Evolutionary conservation across 23 tunicate genomes (phyloP), one percentile per base, ranked within the genome.

Genomic region (Ciona savignyi): DNA sequence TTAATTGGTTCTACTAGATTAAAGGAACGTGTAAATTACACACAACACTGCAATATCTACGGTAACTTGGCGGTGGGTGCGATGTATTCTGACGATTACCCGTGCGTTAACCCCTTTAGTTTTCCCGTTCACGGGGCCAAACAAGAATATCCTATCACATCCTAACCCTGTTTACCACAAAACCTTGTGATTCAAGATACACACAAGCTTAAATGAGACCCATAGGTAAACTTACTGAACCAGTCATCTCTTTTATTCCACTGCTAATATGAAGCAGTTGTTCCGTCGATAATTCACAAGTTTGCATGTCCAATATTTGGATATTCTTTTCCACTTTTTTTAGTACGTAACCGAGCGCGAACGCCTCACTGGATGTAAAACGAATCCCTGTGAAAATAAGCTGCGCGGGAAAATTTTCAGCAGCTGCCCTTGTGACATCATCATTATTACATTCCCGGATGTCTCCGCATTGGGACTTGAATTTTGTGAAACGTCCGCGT

Each of bases 331-430:
- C 15, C 11, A 42, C 56, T 42, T 42, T 42, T 15, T 42, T 42
- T 42, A 42, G 15, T 9, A 42, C 56, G 56, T 42, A 42, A 9
- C 56, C 56, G 11, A 42, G 9, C 56, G 56, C 56, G 15, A 42
- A 42, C 15, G 56, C 56, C 15, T 42, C 56, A 15, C 56, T 42
- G 56, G 56, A 6, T 42, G 56, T 42, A 42, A 42, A 42, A 6
- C 56, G 56, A 42, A 42, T 42, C 56, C 56, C 56, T 42, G 56
- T 42, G 56, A 42, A 42, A 42, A 42, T 42, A 42, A 42, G 56
- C 11, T 42, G 56, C 11, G 56, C 56, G 56, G 56, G 56, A 42
- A 42, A 42, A 6, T 42, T 15, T 9, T 15, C 11, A 42, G 15
- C 56, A 9, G 56, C 56, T 15, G 9, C 11, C 56, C 15, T 15